Base-by-base conservation (phyloP, 2,888 invertebrate species). In the Cacoxenus indagator region DNA sequence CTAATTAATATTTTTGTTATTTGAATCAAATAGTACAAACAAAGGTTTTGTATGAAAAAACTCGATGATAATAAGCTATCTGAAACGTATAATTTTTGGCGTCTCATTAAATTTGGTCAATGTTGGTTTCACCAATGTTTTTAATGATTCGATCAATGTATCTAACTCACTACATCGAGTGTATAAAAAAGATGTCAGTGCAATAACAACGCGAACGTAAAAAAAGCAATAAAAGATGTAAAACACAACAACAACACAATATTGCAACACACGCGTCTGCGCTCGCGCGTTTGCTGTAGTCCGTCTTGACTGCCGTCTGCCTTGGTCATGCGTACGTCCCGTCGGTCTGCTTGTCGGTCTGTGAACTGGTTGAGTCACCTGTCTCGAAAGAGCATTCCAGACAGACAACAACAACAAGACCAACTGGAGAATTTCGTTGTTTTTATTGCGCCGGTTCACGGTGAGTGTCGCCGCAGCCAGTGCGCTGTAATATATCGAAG, bases 351-450 rank as follows among this genome's bases (percentile, higher is more conserved):
- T 46, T 37, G 37, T 14, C 14, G 8, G 37, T 14, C 14, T 37
- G 45, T 17, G 29, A 27, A 48, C 37, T 46, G 65, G 81, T 79
- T 83, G 83, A 81, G 78, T 83, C 80, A 83, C 81, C 83, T 83
- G 79, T 75, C 72, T 71, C 37, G 61, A 54, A 46, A 51, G 54
- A 48, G 27, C 24, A 67, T 64, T 57, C 27, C 31, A 59, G 37
- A 59, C 37, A 59, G 59, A 59, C 59, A 59, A 31, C 59, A 59
- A 26, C 17, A 24, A 59, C 43, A 65, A 65, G 64, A 14, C 9
- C 61, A 37, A n/a, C 19, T 3, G 43, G 43, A 17, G n/a, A 14
- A 48, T 37, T 27, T 27, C 29, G 29, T 29, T 57, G 19, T 1
- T 51, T 26, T 55, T 27, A 27, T 26, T 55, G 26, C n/a, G 26